These are phyloP conservation scores for Nomada fucata DNA, from an alignment of 2,888 invertebrate species.

Conservation along the genomic window DNA sequence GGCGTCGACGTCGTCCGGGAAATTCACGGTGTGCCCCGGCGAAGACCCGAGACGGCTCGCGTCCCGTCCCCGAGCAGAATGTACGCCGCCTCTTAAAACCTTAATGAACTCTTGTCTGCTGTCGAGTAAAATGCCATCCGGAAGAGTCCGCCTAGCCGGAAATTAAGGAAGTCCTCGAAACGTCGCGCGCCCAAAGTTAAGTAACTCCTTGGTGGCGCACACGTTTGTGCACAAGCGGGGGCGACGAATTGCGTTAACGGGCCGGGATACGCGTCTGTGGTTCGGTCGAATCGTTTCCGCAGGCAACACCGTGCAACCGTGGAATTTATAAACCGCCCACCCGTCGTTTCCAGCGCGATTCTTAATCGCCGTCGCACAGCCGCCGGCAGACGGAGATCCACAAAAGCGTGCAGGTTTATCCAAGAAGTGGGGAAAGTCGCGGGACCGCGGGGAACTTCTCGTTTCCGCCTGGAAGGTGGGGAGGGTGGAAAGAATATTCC, in stretches of 20 bases:
- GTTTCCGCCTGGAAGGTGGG: neutral
- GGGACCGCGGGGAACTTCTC: neutral
- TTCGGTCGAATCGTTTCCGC: slow-evolving; percentile 35
- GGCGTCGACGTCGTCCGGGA: slow-evolving; percentile 22
- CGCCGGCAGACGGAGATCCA: neutral
- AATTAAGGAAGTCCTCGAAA: slow-evolving; percentile 73
- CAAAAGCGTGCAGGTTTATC: neutral
- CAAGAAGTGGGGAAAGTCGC: neutral
- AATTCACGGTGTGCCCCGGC: slow-evolving; percentile 12
- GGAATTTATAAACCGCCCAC: slow-evolving; percentile 25
- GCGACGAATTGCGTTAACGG: slow-evolving; percentile 24
- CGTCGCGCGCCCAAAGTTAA: slow-evolving; percentile 71
- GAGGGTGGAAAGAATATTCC: neutral
- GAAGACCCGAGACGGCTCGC: slow-evolving; percentile 13
- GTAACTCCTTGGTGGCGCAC: slow-evolving; percentile 63
- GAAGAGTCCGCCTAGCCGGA: slow-evolving; percentile 70
- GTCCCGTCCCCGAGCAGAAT: slow-evolving; percentile 47
- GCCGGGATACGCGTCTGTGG: slow-evolving; percentile 20
- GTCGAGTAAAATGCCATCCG: slow-evolving; percentile 71
- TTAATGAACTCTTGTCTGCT: slow-evolving; percentile 71
- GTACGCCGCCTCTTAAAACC: slow-evolving; percentile 64
- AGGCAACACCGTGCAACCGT: slow-evolving; percentile 19
- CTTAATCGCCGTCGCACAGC: slow-evolving; percentile 13
- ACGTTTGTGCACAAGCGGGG: slow-evolving; percentile 32
- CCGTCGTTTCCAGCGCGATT: neutral